Evolutionary conservation across 2,888 invertebrate species (phyloP), one percentile per base, ranked within the genome.

Genomic region (Rhagonycha lutea): DNA sequence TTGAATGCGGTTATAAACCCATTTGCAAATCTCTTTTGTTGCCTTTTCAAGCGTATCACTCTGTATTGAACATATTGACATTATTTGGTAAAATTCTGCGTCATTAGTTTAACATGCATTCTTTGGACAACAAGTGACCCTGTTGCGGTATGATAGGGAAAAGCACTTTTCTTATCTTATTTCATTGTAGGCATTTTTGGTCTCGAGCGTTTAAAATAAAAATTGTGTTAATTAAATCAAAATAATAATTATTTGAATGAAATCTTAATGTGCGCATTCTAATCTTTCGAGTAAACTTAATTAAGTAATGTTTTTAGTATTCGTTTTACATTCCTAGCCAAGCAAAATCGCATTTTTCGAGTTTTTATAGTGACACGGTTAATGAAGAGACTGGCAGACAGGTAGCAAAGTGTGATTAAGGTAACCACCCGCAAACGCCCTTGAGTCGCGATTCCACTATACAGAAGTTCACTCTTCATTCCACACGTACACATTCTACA

Each of bases 401-500:
- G 85, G 84, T 84, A 82, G 81, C 82, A 78, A 83, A 82, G 83
- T 83, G 85, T 85, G 85, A 83, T 85, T 83, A 83, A 84, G 82
- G 84, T 83, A 85, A 86, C 87, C 86, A 87, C 87, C 87, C 83
- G 85, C 84, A 84, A 86, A 85, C 87, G 87, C 84, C 86, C 86
- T 85, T 83, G 83, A 81, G 82, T 82, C 80, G 78, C 81, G 84
- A 84, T 85, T 84, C 78, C 77, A 77, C 75, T 81, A n/a, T n/a
- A 76, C 79, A 81, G 83, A 85, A n/a, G 85, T 84, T 85, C 82
- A 79, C 83, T 83, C 74, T 79, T 84, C 82, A 72, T 79, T 80
- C 28, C 18, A 32, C n/a, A 32, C 67, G 8, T 24, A 24, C 14
- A 14, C 24, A 18, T 23, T 63, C 24, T 63, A 18, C 63, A 24